These are phyloP conservation scores for Iguana delicatissima DNA, from an alignment of 2,797 vertebrate species.

Conservation along the genomic window DNA sequence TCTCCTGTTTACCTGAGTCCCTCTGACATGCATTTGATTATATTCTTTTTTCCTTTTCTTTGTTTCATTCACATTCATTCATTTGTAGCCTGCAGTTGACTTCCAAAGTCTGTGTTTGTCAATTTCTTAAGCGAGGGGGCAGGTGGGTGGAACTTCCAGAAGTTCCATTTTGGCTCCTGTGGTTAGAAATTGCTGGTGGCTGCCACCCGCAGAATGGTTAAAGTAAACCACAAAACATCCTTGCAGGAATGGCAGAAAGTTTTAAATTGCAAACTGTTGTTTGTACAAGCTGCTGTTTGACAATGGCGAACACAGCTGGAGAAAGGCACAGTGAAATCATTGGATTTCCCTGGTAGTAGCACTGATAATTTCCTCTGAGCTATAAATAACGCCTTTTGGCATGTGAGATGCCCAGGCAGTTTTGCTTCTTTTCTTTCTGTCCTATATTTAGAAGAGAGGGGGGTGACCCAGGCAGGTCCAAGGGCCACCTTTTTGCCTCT, in stretches of 20 bases:
- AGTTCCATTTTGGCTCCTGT: too few relatives aligned
- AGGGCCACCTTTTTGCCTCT: too few relatives aligned
- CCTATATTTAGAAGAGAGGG: not conserved
- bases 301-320: too few relatives aligned
- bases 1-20: constrained; percentile 6
- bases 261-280: not conserved
- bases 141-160: not conserved
- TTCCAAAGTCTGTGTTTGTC: not conserved
- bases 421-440: not conserved
- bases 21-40: not conserved
- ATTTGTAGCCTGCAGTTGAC: not conserved
- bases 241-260: not conserved
- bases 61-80: not conserved
- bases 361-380: not conserved
- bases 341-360: constrained; percentile 5
- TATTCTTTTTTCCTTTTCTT: not conserved
- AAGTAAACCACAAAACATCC: constrained; percentile 8
- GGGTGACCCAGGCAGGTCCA: too few relatives aligned
- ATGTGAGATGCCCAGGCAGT: not conserved
- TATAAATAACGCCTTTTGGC: not conserved
- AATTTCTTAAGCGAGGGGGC: not conserved
- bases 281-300: not conserved
- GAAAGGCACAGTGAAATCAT: not conserved
- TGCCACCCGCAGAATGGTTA: not conserved
- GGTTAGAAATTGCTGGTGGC: not conserved